Evolutionary conservation across 1,140 invertebrate genomes (phyloP), one percentile per base, ranked within the genome.

Genomic region (Aphidius gifuensis): DNA sequence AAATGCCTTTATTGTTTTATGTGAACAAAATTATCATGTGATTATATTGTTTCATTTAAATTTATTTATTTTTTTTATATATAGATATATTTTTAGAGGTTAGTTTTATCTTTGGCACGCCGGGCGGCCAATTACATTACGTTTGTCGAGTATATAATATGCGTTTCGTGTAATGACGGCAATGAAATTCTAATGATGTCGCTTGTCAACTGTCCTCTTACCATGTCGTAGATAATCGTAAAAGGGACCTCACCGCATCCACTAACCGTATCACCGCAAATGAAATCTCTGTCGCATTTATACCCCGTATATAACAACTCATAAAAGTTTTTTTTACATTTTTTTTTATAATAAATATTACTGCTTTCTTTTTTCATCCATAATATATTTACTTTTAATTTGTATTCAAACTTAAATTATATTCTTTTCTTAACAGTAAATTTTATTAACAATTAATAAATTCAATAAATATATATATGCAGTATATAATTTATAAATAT

Each of bases 131-230:
- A 80, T 80, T 79, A 79, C 68, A 32, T 32, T 32, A 32, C 23
- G 23, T 32, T 32, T 32, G 23, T 32, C 23, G 4, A 32, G 65
- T 64, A 63, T 67, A 57, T 58, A 53, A 57, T 51, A 42, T 64
- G 60, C 60, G 63, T 64, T 59, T 75, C 70, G 72, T 68, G 70
- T 69, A 75, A 78, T 70, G 71, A 67, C 72, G 67, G 63, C 69
- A 71, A 78, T 78, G 74, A 74, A 72, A 75, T 74, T 75, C 74
- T 78, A 79, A 80, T 76, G 75, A 77, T 71, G 61, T 61, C 62
- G 66, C 40, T 72, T 71, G 74, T 74, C 74, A 69, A 73, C 69
- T 65, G 57, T 49, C 45, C 66, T 69, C 61, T 66, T 64, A 64
- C 51, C 64, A 66, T 68, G 67, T 68, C 47, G 61, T 57, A 32